Base-by-base conservation (phyloP, 2,888 invertebrate genomes). In the Labia minor region DNA sequence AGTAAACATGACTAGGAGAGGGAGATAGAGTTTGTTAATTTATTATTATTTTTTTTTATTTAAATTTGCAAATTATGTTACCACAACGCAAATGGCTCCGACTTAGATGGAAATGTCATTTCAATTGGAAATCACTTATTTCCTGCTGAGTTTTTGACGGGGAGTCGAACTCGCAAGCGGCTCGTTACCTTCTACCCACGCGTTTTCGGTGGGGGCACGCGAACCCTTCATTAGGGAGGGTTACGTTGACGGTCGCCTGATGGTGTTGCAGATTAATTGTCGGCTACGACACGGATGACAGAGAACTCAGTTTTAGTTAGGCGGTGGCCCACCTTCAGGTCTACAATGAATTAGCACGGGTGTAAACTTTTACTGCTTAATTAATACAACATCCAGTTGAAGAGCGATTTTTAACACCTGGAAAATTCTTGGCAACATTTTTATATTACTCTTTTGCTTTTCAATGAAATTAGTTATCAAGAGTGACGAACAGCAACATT, bases 111-210 rank as follows among this genome's bases (percentile, higher is more conserved):
- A 49, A 49, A 49, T 49, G 49, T 49, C 49, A 49, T 49, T 49
- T 49, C 49, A 49, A 49, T 49, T 49, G 49, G 49, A 49, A 49
- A 49, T 49, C 49, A 49, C 49, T 49, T 49, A 49, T 49, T 49
- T 49, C 49, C 49, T 49, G 49, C n/a, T 14, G 49, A 16, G 49
- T 49, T 49, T 49, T 26, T 26, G 3, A 8, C 3, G 4, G 26
- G 26, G 26, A 26, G 26, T 26, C 49, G 49, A 16, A 49, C 49
- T 14, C 49, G 49, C 49, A 49, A 49, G 49, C 49, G 49, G 49
- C 49, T 49, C 49, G 49, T 49, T 49, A 49, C 49, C 49, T 3
- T 14, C 49, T 3, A 14, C 49, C n/a, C 49, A 16, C n/a, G 8
- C n/a, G 49, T 49, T 49, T 49, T 49, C 16, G 49, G 49, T 2